Percentiles rank a stretch among this genome's conserved stretches.
phyloP scores from a whole-genome alignment of 1,140 invertebrate genomes.

The Hetaerina americana region DNA sequence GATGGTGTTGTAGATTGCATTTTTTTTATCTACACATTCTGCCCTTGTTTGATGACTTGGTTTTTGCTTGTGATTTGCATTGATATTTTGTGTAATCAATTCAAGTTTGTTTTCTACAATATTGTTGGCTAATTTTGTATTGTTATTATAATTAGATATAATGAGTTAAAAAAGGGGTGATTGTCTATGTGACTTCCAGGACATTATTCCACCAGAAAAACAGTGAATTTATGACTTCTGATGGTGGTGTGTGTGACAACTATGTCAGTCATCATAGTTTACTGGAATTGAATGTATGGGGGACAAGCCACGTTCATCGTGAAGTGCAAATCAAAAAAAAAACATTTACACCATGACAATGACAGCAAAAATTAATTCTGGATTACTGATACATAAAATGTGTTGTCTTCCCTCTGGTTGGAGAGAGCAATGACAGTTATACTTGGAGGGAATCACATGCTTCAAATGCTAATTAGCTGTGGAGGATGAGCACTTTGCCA shows the following conservation, averaged over 20 bases:
- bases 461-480: background rate
- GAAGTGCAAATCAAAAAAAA: background rate
- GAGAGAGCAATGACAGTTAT: background rate
- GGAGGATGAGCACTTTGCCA: slow-evolving; percentile 3
- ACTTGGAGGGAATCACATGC: background rate
- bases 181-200: background rate
- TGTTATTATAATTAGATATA: background rate
- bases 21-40: background rate
- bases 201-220: background rate
- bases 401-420: background rate
- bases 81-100: background rate
- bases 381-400: no score
- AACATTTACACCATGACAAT: background rate
- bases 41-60: background rate
- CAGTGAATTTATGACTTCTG: no score
- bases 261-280: background rate
- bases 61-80: background rate
- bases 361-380: background rate
- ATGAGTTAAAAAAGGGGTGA: background rate
- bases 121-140: background rate
- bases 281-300: background rate
- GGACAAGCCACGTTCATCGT: background rate
- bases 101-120: background rate
- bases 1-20: background rate
- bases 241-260: no score